Base-by-base conservation (phyloP, 2,888 invertebrate species). In the Agriopis aurantiaria region DNA sequence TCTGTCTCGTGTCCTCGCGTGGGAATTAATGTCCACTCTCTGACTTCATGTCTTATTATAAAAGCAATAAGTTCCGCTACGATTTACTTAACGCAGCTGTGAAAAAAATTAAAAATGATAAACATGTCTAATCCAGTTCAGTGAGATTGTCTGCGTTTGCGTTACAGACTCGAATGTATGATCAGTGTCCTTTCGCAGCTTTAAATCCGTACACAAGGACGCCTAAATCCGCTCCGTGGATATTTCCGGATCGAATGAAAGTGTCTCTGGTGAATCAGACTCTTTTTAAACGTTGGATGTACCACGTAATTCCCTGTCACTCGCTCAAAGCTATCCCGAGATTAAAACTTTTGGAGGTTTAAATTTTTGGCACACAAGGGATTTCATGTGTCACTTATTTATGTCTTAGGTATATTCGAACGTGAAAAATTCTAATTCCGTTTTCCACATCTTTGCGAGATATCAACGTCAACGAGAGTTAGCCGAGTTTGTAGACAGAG, bases 241-340 rank as follows among this genome's bases (percentile, higher is more conserved):
- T 93, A 93, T 92, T 92, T 93, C 91, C 93, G 92, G 84, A 90
- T 88, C 88, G 81, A 85, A 91, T 89, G 87, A 88, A 91, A 91
- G 81, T 88, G 88, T 89, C 89, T 89, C 84, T 78, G 87, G 82
- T 93, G 93, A 94, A 88, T 93, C 93, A 92, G 87, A 88, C 79
- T 85, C 90, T 90, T 82, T 91, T 87, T 81, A 77, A 85, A 87
- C 82, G 45, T 69, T 61, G 82, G 79, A 86, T 84, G 84, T 85
- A 81, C 84, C 84, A 88, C 88, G 89, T 91, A 89, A 90, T 87
- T 85, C 85, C 82, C 82, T 92, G 90, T 88, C 91, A 88, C 81
- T 82, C 85, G 83, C 82, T 78, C 84, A 82, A 82, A 82, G 84
- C 85, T 86, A 88, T 88, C 78, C 82, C 78, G 80, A 87, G 85